Conservation (phyloP, 2,888 invertebrate genomes). For the Cephalotes varians region DNA sequence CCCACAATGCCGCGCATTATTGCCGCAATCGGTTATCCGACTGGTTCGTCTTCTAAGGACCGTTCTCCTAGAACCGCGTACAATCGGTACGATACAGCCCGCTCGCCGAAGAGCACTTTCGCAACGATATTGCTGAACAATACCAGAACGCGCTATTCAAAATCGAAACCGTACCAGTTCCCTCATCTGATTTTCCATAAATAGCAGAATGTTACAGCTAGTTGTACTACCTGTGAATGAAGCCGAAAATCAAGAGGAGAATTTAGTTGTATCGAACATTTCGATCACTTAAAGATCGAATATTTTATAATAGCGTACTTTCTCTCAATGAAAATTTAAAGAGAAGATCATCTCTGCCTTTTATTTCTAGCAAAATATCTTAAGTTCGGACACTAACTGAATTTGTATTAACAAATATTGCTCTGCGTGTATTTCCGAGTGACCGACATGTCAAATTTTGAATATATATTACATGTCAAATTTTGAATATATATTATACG, state of each 20-base stretch:
- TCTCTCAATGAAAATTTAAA: neutral
- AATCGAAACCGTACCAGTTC: neutral
- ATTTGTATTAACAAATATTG: neutral
- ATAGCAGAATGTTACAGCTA: neutral
- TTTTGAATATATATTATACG: too few species aligned
- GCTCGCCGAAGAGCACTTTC: conserved; percentile 27
- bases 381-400: neutral
- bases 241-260: neutral
- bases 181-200: neutral
- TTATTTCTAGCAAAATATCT: neutral
- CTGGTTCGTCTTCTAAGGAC: conserved; percentile 67
- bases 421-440: neutral
- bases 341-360: neutral
- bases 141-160: conserved; percentile 18
- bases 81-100: conserved; percentile 30
- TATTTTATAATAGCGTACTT: neutral
- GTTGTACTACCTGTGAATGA: neutral
- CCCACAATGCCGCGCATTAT: conserved; percentile 72
- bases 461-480: too few species aligned
- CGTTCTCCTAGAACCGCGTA: conserved; percentile 36
- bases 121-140: conserved; percentile 23
- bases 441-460: neutral
- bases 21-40: conserved; percentile 73
- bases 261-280: neutral
- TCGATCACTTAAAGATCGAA: neutral